Evolutionary conservation across 1,140 invertebrate species (phyloP), one percentile per base, ranked within the genome.

Genomic region (Macrocentrus cingulum): DNA sequence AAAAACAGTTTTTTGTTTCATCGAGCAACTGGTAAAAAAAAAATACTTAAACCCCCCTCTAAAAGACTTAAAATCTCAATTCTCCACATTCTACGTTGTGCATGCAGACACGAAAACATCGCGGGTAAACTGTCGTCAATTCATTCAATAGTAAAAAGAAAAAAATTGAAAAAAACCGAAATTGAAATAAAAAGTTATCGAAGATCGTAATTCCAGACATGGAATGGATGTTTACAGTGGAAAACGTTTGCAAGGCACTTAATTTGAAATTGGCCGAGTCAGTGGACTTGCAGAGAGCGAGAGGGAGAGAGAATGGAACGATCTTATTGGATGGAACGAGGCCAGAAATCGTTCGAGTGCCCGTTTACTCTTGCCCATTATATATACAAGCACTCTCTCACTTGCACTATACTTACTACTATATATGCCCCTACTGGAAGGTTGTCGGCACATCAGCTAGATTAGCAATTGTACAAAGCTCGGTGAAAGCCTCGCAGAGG

Each of bases 391-490:
- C n/a, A n/a, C 23, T 13, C 53, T 6, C 42, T 11, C 15, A 1
- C 16, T 11, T 11, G 13, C 19, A 8, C 19, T 45, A 16, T 45
- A 8, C 32, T 36, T 36, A 29, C 25, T 25, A 19, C 46, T n/a
- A n/a, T n/a, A n/a, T n/a, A 18, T 8, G 20, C 25, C 4, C 39
- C 18, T 29, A 8, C 49, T 44, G 36, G 13, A 59, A 53, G 52
- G 56, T 46, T 36, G 23, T 18, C 29, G 22, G 39, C 19, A 50
- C 51, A 57, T 60, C 58, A 52, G 55, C 42, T 51, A 29, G 55
- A 59, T 59, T 60, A 64, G 60, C 60, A 57, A 61, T 57, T 60
- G 46, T 59, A 62, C 63, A 61, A 64, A 64, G 59, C 56, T 56
- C 50, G 16, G 11, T 5, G 11, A 16, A 32, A 19, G 44, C 34